Conservation (phyloP, 23 tunicate genomes). For the Corella eumyota region DNA sequence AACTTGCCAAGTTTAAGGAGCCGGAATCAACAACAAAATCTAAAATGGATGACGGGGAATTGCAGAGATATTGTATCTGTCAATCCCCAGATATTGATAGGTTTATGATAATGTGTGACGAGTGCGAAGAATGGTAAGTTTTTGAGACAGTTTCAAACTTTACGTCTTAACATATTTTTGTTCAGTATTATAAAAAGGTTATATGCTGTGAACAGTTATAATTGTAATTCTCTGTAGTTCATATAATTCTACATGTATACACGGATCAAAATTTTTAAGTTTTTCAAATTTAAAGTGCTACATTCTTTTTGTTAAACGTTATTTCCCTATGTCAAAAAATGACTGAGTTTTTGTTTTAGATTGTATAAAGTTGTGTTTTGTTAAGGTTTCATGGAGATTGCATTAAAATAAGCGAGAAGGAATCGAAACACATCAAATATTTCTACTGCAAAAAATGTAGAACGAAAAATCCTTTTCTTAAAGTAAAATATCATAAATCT, state of each 20-base stretch:
- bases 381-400: constrained; percentile 87
- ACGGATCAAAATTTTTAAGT: too few species aligned
- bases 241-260: too few species aligned
- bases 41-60: too few species aligned
- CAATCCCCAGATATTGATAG: constrained; percentile 71
- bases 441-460: constrained; percentile 77
- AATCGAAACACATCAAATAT: constrained; percentile 57
- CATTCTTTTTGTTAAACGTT: too few species aligned
- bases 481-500: constrained; percentile 56
- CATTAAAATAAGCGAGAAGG: constrained; percentile 76
- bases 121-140: constrained; percentile 83
- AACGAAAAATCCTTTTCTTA: constrained; percentile 51
- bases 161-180: too few species aligned
- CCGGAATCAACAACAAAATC: too few species aligned
- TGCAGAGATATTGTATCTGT: constrained; percentile 90
- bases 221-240: too few species aligned
- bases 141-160: too few species aligned
- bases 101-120: constrained; percentile 94
- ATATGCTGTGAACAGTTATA: too few species aligned
- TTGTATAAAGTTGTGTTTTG: background rate
- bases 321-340: too few species aligned
- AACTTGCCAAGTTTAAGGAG: constrained; percentile 8
- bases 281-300: too few species aligned
- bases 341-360: background rate
- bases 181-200: too few species aligned